These are phyloP conservation scores for Keiferia lycopersicella DNA, from an alignment of 2,888 invertebrate species.

Conservation along the genomic window DNA sequence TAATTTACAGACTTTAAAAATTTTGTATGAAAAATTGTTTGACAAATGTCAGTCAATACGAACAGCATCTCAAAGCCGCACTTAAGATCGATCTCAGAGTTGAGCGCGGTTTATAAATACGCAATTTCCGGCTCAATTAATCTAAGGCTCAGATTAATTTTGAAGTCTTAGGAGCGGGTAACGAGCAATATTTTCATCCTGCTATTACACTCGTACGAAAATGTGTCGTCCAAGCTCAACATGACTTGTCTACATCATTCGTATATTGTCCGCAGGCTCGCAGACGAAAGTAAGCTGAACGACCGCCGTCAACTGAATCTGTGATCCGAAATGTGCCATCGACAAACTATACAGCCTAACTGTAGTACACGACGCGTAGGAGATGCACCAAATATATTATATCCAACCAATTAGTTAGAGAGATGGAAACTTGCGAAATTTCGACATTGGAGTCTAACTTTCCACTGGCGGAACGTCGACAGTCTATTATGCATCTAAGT, in stretches of 20 bases:
- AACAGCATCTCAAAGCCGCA: too few species aligned
- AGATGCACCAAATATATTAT: background rate
- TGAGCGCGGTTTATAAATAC: too few species aligned
- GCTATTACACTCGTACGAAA: too few species aligned
- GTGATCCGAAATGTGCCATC: slow-evolving; percentile 25
- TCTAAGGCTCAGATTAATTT: background rate
- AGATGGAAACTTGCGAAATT: background rate
- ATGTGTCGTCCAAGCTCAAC: too few species aligned
- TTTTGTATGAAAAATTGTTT: too few species aligned
- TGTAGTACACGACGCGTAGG: background rate
- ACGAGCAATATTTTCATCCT: too few species aligned
- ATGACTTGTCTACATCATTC: too few species aligned
- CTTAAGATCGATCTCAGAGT: too few species aligned
- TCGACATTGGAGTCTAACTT: background rate
- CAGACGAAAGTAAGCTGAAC: slow-evolving; percentile 59
- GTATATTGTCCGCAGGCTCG: slow-evolving; percentile 55
- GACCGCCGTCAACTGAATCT: slow-evolving; percentile 20
- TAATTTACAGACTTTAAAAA: too few species aligned
- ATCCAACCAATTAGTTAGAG: background rate
- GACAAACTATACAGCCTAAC: background rate
- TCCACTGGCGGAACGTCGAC: background rate
- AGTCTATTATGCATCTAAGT: slow-evolving; percentile 1
- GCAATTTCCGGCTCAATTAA: too few species aligned
- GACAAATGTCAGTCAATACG: too few species aligned
- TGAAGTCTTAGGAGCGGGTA: too few species aligned